phyloP scores from a whole-genome alignment of 2,888 invertebrate genomes.

The Oligia strigilis region DNA sequence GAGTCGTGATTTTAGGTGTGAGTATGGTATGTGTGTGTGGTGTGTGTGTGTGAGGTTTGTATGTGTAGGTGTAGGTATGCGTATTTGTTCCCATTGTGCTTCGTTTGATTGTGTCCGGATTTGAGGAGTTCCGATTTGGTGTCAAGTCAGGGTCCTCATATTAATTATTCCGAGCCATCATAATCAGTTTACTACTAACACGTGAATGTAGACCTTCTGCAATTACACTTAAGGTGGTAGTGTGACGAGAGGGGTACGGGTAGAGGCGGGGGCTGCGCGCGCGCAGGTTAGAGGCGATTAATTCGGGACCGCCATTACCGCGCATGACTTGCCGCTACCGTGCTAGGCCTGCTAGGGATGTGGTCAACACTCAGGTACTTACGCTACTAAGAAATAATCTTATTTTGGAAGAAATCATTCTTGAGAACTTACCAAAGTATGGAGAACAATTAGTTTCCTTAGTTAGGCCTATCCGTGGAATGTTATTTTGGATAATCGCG shows the following conservation, averaged over 20 bases:
- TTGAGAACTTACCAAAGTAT: background rate
- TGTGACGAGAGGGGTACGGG: conserved; percentile 9
- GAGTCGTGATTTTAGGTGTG: too few species aligned
- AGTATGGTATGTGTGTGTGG: too few species aligned
- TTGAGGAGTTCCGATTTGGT: too few species aligned
- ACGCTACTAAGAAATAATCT: background rate
- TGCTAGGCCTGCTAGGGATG: conserved; percentile 65
- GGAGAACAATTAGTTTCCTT: background rate
- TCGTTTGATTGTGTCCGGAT: too few species aligned
- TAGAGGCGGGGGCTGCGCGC: conserved; percentile 41
- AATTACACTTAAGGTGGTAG: background rate
- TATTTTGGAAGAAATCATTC: background rate
- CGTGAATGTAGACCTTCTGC: background rate
- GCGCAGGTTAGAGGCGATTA: conserved; percentile 65
- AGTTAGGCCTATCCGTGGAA: background rate
- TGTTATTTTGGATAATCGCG: background rate
- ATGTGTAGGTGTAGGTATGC: too few species aligned
- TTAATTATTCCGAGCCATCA: background rate
- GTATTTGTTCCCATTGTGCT: too few species aligned
- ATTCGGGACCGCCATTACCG: conserved; percentile 77
- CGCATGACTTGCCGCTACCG: conserved; percentile 80
- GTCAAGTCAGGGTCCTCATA: too few species aligned
- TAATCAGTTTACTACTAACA: background rate
- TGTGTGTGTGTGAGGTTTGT: too few species aligned
- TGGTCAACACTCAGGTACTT: conserved; percentile 8